These are phyloP conservation scores for Pelusios castaneus DNA, from an alignment of 2,113 vertebrate species.

Conservation along the genomic window DNA sequence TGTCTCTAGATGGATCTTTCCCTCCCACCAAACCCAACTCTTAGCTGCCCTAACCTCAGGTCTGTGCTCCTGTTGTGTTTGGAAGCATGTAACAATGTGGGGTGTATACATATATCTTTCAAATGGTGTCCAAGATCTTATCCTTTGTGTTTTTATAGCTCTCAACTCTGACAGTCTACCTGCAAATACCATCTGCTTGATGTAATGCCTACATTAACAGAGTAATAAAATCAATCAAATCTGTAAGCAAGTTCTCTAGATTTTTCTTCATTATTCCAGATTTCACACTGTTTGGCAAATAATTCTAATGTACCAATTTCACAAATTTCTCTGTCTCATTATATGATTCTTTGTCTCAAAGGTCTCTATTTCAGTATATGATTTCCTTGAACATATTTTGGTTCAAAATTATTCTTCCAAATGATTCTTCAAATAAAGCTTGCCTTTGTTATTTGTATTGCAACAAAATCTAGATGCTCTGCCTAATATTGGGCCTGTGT, in stretches of 20 bases:
- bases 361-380: too few relatives aligned
- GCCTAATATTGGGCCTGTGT: not conserved
- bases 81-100: slow-evolving; percentile 57
- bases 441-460: not conserved
- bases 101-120: slow-evolving; percentile 62
- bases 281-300: not conserved
- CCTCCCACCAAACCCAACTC: slow-evolving; percentile 40
- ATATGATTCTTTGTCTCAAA: too few relatives aligned
- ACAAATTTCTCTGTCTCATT: too few relatives aligned
- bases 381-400: not conserved
- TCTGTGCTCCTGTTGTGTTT: slow-evolving; percentile 69
- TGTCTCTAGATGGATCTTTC: slow-evolving; percentile 47
- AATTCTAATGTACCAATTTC: not conserved
- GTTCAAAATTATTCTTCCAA: too few relatives aligned
- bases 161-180: slow-evolving; percentile 35
- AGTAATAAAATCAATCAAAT: not conserved
- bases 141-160: slow-evolving; percentile 35
- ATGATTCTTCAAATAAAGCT: not conserved
- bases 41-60: slow-evolving; percentile 65
- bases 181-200: slow-evolving; percentile 36
- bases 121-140: slow-evolving; percentile 55
- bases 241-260: not conserved
- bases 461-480: not conserved
- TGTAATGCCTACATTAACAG: not conserved
- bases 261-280: not conserved